Percentiles rank a stretch among this genome's conserved stretches.
phyloP scores from a whole-genome alignment of 2,113 vertebrate species.

The Takifugu flavidus region DNA sequence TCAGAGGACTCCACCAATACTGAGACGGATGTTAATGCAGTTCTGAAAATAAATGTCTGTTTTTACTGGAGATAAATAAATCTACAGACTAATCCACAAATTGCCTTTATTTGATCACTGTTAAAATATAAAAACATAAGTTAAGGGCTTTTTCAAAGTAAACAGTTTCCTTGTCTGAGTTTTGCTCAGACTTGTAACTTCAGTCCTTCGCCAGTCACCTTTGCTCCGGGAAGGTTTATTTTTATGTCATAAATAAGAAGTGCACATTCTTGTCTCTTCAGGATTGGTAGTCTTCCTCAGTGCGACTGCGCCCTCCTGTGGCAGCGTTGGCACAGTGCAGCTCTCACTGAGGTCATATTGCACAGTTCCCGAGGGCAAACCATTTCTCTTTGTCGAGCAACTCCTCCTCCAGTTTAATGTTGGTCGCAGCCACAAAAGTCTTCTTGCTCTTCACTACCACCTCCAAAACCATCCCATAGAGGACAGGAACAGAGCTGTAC shows the following conservation, averaged over 20 bases:
- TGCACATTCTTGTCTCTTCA: not conserved
- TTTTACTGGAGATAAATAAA: too few relatives aligned
- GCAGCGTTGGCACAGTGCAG: not conserved
- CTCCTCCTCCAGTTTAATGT: constrained; percentile 72
- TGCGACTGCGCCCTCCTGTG: constrained; percentile 49
- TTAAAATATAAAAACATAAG: too few relatives aligned
- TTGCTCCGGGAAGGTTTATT: constrained; percentile 2
- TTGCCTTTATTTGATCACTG: constrained; percentile 13
- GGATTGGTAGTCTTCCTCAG: constrained; percentile 1
- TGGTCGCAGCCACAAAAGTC: constrained; percentile 76
- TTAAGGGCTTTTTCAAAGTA: constrained; percentile 15
- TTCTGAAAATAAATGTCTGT: too few relatives aligned
- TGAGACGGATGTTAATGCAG: too few relatives aligned
- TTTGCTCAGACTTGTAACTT: constrained; percentile 30
- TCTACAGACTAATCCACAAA: not conserved
- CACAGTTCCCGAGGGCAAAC: constrained; percentile 77
- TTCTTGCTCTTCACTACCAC: constrained; percentile 83
- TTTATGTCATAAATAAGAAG: constrained; percentile 20
- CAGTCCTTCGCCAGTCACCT: not conserved
- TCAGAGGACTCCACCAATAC: too few relatives aligned
- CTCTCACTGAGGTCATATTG: constrained; percentile 58
- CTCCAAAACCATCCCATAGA: constrained; percentile 75
- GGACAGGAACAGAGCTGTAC: constrained; percentile 65
- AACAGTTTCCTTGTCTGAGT: constrained; percentile 13
- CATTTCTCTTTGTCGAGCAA: constrained; percentile 77